Conservation (phyloP, 1,140 invertebrate genomes). For the Adoxophyes honmai region DNA sequence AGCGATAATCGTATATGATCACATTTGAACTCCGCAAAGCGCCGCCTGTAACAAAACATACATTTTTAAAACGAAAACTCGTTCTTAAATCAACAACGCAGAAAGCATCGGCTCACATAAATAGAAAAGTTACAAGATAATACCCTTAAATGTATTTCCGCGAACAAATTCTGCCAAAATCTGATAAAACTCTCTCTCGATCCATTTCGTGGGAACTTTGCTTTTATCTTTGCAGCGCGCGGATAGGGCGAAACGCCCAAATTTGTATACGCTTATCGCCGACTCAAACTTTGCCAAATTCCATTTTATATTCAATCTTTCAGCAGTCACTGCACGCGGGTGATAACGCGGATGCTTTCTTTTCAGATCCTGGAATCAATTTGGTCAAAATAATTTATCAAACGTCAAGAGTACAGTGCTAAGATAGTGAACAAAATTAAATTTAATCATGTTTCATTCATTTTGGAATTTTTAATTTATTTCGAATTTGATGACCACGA, state of each 20-base stretch:
- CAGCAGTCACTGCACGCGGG: constrained; percentile 27
- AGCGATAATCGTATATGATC: too few species aligned
- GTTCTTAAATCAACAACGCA: background rate
- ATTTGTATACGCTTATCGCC: constrained; percentile 54
- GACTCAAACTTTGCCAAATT: constrained; percentile 32
- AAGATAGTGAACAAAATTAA: background rate
- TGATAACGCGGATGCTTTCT: constrained; percentile 29
- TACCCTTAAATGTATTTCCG: constrained; percentile 41
- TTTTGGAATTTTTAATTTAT: too few species aligned
- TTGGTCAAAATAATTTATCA: background rate
- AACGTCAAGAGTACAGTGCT: background rate
- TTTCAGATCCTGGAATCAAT: constrained; percentile 14
- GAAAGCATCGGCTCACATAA: constrained; percentile 30
- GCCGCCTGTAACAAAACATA: too few species aligned
- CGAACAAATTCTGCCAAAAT: constrained; percentile 49
- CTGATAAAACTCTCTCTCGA: constrained; percentile 56
- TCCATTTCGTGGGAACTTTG: constrained; percentile 56
- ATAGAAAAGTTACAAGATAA: constrained; percentile 52
- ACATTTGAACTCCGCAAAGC: too few species aligned
- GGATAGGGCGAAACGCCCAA: constrained; percentile 39
- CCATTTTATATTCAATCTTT: constrained; percentile 45
- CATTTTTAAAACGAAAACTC: background rate
- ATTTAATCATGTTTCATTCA: background rate
- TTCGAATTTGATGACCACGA: too few species aligned
- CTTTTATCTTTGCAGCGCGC: constrained; percentile 45